Conservation (phyloP, 2,888 invertebrate species). For the Monopis laevigella region DNA sequence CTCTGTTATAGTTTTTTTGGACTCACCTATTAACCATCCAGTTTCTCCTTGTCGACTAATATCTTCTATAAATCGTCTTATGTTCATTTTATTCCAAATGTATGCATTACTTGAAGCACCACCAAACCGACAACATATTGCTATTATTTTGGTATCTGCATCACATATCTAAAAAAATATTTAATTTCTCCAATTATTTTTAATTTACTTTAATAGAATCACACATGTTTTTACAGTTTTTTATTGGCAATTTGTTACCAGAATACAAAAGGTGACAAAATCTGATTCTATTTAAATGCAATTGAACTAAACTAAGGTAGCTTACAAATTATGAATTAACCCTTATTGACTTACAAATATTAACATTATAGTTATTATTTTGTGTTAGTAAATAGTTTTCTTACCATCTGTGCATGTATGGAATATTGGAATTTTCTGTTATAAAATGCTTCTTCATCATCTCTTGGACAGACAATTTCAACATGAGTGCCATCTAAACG, state of each 20-base stretch:
- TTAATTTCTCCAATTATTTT: too few species aligned
- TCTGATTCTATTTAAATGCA: too few species aligned
- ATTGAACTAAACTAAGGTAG: too few species aligned
- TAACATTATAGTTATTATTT: too few species aligned
- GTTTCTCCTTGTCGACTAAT: constrained; percentile 34
- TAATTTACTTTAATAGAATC: too few species aligned
- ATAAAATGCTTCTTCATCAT: constrained; percentile 43
- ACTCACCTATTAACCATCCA: constrained; percentile 36
- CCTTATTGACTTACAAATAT: too few species aligned
- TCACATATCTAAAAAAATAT: constrained; percentile 32
- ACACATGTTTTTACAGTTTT: too few species aligned
- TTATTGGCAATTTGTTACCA: too few species aligned
- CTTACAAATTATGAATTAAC: too few species aligned
- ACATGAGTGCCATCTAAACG: constrained; percentile 37
- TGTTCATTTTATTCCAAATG: constrained; percentile 40
- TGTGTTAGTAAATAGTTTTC: constrained; percentile 11
- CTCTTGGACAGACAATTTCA: constrained; percentile 39
- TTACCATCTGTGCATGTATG: constrained; percentile 40
- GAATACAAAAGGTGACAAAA: too few species aligned
- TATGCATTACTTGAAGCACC: constrained; percentile 31
- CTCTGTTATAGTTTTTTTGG: too few species aligned
- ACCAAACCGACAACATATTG: constrained; percentile 39
- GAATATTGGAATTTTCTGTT: constrained; percentile 38
- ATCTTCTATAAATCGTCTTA: constrained; percentile 30
- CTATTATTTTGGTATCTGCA: constrained; percentile 37